phyloP scores from a whole-genome alignment of 2,113 vertebrate genomes.

The Echinops telfairi region DNA sequence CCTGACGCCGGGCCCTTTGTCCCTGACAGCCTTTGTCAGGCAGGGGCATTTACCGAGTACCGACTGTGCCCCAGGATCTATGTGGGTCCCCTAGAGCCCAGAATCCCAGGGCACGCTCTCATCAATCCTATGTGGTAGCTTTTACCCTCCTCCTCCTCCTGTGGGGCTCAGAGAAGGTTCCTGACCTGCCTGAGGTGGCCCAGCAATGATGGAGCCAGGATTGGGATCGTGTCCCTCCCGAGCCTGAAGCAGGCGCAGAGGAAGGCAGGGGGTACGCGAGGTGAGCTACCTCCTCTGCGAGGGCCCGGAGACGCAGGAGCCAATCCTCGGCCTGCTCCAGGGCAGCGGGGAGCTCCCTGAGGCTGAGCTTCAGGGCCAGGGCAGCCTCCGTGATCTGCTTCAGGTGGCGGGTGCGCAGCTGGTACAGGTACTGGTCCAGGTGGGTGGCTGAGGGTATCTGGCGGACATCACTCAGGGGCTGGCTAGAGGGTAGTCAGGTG shows the following conservation, averaged over 20 bases:
- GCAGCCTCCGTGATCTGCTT: slow-evolving; percentile 90
- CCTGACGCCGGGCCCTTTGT: background rate
- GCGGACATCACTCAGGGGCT: slow-evolving; percentile 87
- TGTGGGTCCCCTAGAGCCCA: background rate
- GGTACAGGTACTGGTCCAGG: slow-evolving; percentile 91
- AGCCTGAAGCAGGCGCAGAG: background rate
- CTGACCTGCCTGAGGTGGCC: background rate
- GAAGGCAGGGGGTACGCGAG: background rate
- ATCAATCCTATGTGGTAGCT: background rate
- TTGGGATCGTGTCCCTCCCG: background rate
- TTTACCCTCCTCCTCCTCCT: background rate
- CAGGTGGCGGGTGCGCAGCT: slow-evolving; percentile 89
- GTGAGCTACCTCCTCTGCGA: slow-evolving; percentile 92
- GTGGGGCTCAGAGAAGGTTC: background rate
- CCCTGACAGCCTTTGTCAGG: background rate
- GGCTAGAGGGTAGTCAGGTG: slow-evolving; percentile 81
- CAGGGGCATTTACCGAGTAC: background rate
- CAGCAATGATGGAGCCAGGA: background rate
- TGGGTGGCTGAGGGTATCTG: slow-evolving; percentile 89
- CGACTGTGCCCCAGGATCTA: background rate
- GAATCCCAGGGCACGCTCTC: background rate
- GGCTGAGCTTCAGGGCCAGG: slow-evolving; percentile 87
- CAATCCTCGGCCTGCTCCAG: slow-evolving; percentile 97
- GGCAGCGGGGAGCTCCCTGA: slow-evolving; percentile 84
- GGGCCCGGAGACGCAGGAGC: slow-evolving; percentile 88